phyloP scores from a whole-genome alignment of 2,797 vertebrate species.

The Basileuterus tristriatus region DNA sequence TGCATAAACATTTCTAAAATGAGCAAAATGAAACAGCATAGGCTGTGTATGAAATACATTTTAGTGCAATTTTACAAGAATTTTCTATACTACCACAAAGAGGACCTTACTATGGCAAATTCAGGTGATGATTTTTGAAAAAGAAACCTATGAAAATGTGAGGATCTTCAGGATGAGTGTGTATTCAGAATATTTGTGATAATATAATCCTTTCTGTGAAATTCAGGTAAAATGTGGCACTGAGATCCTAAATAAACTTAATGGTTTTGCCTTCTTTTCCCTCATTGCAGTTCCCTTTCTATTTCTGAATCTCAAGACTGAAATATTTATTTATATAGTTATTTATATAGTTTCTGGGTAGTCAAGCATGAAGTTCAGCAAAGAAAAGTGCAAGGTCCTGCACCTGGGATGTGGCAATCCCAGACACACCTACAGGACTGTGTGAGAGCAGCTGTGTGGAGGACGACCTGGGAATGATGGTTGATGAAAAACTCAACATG shows the following conservation, averaged over 20 bases:
- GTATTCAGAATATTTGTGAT: background rate
- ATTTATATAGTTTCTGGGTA: background rate
- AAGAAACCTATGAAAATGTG: background rate
- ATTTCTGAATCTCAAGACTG: background rate
- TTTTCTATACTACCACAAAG: background rate
- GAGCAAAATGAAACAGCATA: background rate
- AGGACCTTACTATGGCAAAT: background rate
- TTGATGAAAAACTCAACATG: background rate
- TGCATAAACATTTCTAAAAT: constrained; percentile 10
- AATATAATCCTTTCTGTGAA: background rate
- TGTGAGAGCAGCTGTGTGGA: no score
- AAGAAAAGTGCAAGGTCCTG: background rate
- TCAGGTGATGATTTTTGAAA: background rate
- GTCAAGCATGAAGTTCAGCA: background rate
- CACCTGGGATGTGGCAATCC: background rate
- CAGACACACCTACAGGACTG: background rate
- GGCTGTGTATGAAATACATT: background rate
- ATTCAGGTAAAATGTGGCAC: background rate
- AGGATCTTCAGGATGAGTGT: background rate
- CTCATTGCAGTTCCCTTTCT: background rate
- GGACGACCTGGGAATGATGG: background rate
- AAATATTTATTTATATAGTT: background rate
- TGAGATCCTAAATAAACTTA: background rate
- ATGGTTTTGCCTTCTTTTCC: background rate
- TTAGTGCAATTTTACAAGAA: background rate